Base-by-base conservation (phyloP, 2,888 invertebrate genomes). In the Lepidocyrtinus sp. region DNA sequence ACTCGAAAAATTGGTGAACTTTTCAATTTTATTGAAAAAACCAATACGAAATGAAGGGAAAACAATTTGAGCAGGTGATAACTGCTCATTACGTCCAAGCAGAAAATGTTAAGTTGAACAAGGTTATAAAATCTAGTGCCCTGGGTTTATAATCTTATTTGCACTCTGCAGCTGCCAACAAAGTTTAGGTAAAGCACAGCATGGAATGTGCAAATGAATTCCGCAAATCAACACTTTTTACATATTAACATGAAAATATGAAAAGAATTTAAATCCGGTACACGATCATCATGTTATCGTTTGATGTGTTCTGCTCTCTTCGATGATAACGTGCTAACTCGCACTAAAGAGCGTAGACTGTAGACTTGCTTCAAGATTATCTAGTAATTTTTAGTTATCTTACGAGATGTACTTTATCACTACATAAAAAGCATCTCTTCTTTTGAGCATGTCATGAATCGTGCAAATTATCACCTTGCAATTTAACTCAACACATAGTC, bases 201-300 rank as follows among this genome's bases (percentile, higher is more conserved):
- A 73, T 74, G 74, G 59, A 74, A 74, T 74, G 74, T 74, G 74
- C 74, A 74, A 74, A 74, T 67, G 59, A 74, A 67, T 64, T 74
- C 74, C n/a, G 24, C 74, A 67, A 64, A 50, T 74, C 27, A 67
- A 27, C 74, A 71, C 62, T 65, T 55, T 21, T 63, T 72, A 21
- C 67, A 17, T 26, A 24, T 25, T 2, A 25, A 15, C 64, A 15
- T 26, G 25, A 15, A n/a, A 64, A 24, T 68, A 26, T 27, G 45
- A 62, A 63, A 75, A 45, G 75, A 75, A 75, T 75, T 69, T 75
- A 75, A 75, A 75, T 75, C 75, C 75, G 75, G 75, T 75, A 75
- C 75, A 69, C 50, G 75, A 68, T 36, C 62, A 75, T 61, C 75
- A 46, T 64, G 62, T 64, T 21, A 50, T 50, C 64, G 27, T 25